Evolutionary conservation across 37 sponge, comb jelly and placozoan genomes (phyloP).

Genomic region (Ephydatia muelleri): DNA sequence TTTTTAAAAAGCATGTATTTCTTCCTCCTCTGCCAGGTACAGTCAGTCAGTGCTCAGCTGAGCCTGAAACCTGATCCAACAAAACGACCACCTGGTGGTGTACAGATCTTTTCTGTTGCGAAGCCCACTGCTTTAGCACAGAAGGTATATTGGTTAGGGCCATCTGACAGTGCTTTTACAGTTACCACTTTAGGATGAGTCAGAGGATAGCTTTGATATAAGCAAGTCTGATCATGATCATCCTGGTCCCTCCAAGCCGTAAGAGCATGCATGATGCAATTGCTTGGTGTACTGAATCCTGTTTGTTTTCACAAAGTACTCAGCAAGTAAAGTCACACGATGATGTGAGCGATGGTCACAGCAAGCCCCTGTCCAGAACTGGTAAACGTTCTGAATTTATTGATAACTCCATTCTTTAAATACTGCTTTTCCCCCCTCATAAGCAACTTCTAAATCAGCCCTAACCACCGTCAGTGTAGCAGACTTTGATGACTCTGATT

Average conservation of each 20-base stretch:
- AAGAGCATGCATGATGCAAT: not conserved
- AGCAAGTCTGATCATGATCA: not conserved
- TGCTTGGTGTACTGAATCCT: not conserved
- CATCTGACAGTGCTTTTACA: not conserved
- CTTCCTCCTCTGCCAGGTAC: not conserved
- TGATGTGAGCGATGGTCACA: not conserved
- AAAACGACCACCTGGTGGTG: conserved; percentile 47
- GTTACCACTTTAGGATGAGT: not conserved
- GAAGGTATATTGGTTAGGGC: conserved; percentile 1
- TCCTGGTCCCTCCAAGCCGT: conserved; percentile 2
- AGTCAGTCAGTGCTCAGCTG: conserved; percentile 19
- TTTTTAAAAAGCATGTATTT: not conserved
- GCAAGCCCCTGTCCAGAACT: not conserved
- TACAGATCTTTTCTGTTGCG: conserved; percentile 5
- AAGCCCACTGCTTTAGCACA: not conserved
- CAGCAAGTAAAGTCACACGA: not conserved
- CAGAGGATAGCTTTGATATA: conserved; percentile 19
- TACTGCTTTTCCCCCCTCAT: not conserved
- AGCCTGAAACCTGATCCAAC: conserved; percentile 25
- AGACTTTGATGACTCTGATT: conserved; percentile 71
- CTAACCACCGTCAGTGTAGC: conserved; percentile 62
- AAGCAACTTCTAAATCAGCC: conserved; percentile 41
- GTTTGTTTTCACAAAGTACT: not conserved
- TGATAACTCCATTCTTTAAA: not conserved
- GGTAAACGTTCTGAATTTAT: not conserved